These are phyloP conservation scores for Philonicus albiceps DNA, from an alignment of 2,888 invertebrate genomes.

Conservation along the genomic window DNA sequence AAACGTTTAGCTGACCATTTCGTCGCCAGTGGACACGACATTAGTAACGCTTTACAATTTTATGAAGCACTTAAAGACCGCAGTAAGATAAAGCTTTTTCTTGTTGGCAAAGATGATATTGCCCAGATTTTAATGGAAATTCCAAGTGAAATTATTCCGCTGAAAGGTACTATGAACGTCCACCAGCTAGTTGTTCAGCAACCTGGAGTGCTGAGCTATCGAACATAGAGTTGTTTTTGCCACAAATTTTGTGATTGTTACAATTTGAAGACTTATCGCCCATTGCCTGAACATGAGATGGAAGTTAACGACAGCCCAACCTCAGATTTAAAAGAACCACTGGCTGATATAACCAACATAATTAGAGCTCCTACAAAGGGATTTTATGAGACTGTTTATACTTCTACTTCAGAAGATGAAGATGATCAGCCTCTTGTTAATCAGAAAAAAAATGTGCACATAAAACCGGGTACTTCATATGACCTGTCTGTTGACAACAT, in stretches of 20 bases:
- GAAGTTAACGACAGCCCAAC: background rate
- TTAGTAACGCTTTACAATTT: background rate
- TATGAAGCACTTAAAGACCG: background rate
- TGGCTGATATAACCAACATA: background rate
- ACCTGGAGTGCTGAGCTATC: no score
- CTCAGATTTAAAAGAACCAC: background rate
- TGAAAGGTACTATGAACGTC: no score
- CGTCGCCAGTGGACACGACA: slow-evolving; percentile 1
- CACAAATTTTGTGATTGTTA: no score
- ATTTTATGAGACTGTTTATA: background rate
- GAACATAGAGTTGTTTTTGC: no score
- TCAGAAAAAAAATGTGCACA: no score
- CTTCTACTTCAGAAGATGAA: no score
- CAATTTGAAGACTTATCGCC: no score
- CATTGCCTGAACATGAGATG: no score
- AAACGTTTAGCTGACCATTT: background rate
- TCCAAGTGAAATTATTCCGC: background rate
- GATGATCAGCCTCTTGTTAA: no score
- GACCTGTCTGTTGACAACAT: no score
- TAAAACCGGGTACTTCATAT: no score
- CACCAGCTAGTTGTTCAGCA: no score
- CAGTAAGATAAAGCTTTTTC: background rate
- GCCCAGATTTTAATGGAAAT: background rate
- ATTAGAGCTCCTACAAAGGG: background rate
- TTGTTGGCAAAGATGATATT: background rate